Evolutionary conservation across 2,113 vertebrate genomes (phyloP), one percentile per base, ranked within the genome.

Genomic region (Reinhardtius hippoglossoides): DNA sequence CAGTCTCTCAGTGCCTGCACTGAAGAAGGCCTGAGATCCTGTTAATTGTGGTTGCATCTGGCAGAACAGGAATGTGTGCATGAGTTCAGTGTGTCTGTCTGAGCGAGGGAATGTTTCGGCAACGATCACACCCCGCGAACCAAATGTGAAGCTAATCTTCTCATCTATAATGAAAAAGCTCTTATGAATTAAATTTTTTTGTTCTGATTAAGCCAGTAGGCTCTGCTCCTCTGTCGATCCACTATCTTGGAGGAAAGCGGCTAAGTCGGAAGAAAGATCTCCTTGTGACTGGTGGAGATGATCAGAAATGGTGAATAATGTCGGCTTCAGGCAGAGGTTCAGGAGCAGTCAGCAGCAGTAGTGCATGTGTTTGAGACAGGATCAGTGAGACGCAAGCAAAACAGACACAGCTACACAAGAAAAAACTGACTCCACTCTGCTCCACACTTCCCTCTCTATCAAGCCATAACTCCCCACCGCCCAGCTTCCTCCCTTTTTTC

Each of bases 401-500:
- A 79, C 68, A 21, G 37, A 68, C 67, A 84, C 76, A 83, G 71
- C 76, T 60, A 12, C 13, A 55, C 71, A 67, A 71, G 21, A 87
- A 90, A 87, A 76, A 67, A 71, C 63, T 54, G 71, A 76, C 81
- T 84, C 67, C n/a, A 14, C 65, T 85, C 64, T 3, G 26, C 67
- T 78, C 60, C 64, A 73, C 78, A 68, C 70, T 84, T 73, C 78
- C 72, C 70, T 86, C 81, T 65, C 71, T 69, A 58, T 85, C 57
- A 24, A 70, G 70, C 83, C 77, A 66, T 90, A 91, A 90, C 89
- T 92, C 89, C 87, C 77, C 71, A 78, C 76, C 3, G 60, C 84
- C 81, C 65, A 64, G 86, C 89, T 93, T 94, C 88, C 88, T 90
- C 86, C 86, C 83, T 90, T 91, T 56, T 31, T 88, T 91, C 79